Evolutionary conservation across 92 coral and sea anemone genomes (phyloP).

Genomic region (Metridium senile): DNA sequence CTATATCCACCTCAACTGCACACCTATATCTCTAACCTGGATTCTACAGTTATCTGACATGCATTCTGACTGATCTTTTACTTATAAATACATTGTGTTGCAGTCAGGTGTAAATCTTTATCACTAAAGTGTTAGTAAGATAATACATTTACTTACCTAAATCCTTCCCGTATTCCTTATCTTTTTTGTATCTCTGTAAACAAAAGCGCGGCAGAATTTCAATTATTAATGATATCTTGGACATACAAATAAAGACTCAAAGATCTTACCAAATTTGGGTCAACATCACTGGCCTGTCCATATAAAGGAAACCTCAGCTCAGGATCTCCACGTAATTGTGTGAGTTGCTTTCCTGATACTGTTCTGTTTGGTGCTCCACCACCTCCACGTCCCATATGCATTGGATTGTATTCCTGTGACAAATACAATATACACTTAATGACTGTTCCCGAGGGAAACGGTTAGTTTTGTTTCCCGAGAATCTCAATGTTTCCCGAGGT

Average conservation of each 20-base stretch:
- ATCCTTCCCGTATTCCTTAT: conserved; percentile 64
- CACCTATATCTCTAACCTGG: no score
- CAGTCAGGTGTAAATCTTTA: no score
- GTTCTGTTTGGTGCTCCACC: conserved; percentile 96
- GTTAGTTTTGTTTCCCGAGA: no score
- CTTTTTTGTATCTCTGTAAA: conserved; percentile 72
- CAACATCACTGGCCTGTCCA: conserved; percentile 49
- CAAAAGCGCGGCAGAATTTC: background rate
- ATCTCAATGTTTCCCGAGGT: no score
- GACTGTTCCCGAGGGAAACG: no score
- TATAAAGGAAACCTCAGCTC: conserved; percentile 77
- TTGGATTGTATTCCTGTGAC: conserved; percentile 46
- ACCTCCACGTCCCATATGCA: conserved; percentile 51
- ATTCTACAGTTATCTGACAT: no score
- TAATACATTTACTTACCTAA: conserved; percentile 79
- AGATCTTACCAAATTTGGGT: conserved; percentile 82
- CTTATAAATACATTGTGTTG: no score
- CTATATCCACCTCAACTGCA: no score
- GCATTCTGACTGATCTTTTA: no score
- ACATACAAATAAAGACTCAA: no score
- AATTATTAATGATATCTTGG: background rate
- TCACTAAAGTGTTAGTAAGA: no score
- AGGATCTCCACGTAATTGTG: conserved; percentile 72
- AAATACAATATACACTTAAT: no score
- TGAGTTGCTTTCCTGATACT: conserved; percentile 70